Percentiles rank a stretch among this genome's conserved stretches.
phyloP scores from a whole-genome alignment of 2,113 vertebrate genomes.

The Nymphicus hollandicus region DNA sequence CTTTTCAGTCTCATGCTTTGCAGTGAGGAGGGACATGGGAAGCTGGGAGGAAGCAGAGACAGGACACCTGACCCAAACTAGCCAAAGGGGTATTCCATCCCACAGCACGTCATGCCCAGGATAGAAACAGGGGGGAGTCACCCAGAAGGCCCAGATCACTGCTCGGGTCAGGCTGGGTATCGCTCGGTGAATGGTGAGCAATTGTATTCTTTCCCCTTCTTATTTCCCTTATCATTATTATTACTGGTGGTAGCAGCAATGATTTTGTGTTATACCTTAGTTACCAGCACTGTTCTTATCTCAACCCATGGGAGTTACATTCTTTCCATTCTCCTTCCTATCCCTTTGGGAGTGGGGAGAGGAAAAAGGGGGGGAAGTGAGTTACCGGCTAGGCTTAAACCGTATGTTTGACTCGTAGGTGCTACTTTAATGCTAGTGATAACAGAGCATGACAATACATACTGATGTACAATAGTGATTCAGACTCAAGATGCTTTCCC shows the following conservation, averaged over 20 bases:
- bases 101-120: background rate
- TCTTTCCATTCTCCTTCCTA: background rate
- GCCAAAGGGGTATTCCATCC: background rate
- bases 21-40: background rate
- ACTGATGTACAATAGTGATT: background rate
- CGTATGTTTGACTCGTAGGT: background rate
- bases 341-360: background rate
- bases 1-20: background rate
- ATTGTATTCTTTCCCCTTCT: background rate
- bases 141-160: background rate
- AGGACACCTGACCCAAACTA: background rate
- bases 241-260: background rate
- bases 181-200: accelerated
- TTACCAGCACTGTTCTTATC: background rate
- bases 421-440: background rate
- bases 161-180: background rate
- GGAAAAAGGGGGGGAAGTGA: background rate
- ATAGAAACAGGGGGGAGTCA: background rate
- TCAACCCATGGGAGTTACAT: background rate
- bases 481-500: background rate
- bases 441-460: background rate
- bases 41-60: background rate
- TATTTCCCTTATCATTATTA: background rate
- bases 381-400: background rate
- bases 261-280: background rate